Base-by-base conservation (phyloP, 2,797 vertebrate genomes). In the Neosalanx taihuensis region DNA sequence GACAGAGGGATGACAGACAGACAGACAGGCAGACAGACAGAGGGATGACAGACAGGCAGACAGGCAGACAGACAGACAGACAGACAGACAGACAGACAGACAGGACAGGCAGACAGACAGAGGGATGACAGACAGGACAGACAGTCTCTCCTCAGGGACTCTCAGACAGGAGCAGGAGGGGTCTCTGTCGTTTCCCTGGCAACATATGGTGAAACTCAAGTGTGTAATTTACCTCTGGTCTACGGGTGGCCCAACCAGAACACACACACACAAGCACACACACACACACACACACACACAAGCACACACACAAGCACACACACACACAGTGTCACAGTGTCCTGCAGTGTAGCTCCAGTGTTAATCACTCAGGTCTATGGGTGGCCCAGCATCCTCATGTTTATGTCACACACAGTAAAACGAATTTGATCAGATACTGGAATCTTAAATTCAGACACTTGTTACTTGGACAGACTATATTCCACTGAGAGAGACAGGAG, bases 151-250 rank as follows among this genome's bases (percentile, higher is more conserved):
- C 85, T 80, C n/a, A 56, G 87, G 88, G 90, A 89, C 84, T 72
- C 81, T 74, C 64, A 53, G 84, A 86, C 83, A 85, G 76, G 82
- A 85, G 82, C 89, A 89, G 89, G 89, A 87, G 73, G 82, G 81
- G n/a, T n/a, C n/a, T 75, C 70, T 83, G 90, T 87, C 73, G 65
- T 89, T 89, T 88, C 85, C 79, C 89, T 87, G 80, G 78, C 86
- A 91, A 90, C 89, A 91, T 91, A 90, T 90, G 89, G 90, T 89
- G 89, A 90, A 87, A 89, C 87, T 91, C 89, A 89, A 90, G 86
- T 90, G 89, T 91, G 89, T 91, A 89, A 91, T 91, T 90, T 89
- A 87, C 86, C 87, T 83, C 83, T n/a, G 72, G 83, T 84, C 88
- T 84, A 90, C 84, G 88, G 90, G 89, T 89, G 89, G 87, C 83